phyloP scores from a whole-genome alignment of 2,888 invertebrate species.

The Aphelenchoides bicaudatus region DNA sequence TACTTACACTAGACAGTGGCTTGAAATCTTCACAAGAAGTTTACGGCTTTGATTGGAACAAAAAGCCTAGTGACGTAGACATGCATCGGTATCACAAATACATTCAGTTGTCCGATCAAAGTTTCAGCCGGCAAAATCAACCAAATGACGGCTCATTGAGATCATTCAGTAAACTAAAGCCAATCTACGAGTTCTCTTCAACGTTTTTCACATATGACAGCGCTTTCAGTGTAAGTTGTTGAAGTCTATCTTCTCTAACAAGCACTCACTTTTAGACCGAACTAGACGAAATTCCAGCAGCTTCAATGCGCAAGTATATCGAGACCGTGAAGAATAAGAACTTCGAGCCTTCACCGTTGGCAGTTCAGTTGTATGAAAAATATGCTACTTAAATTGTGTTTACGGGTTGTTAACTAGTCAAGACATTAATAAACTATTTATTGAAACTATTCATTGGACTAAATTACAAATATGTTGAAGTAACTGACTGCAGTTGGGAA shows the following conservation, averaged over 20 bases:
- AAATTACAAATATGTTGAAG: too few species aligned
- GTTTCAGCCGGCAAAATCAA: neutral
- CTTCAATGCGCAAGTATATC: constrained; percentile 27
- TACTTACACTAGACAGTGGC: constrained; percentile 29
- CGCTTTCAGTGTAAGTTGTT: constrained; percentile 23
- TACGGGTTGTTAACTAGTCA: too few species aligned
- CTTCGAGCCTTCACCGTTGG: constrained; percentile 8
- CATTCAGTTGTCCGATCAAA: constrained; percentile 19
- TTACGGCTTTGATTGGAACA: constrained; percentile 33
- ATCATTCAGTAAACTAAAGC: constrained; percentile 27
- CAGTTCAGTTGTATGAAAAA: constrained; percentile 8
- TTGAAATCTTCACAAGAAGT: constrained; percentile 39
- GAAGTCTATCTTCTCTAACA: constrained; percentile 6
- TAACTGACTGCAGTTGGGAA: too few species aligned
- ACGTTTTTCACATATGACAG: constrained; percentile 30
- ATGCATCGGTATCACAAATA: constrained; percentile 18
- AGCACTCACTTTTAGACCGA: constrained; percentile 22
- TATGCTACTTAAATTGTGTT: neutral
- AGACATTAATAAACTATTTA: too few species aligned
- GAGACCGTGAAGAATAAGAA: constrained; percentile 9
- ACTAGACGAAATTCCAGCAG: constrained; percentile 17
- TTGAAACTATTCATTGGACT: too few species aligned
- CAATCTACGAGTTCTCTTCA: constrained; percentile 30
- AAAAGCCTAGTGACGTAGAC: constrained; percentile 15
- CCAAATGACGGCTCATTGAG: constrained; percentile 22